Evolutionary conservation across 2,888 invertebrate genomes (phyloP), one percentile per base, ranked within the genome.

Genomic region (Ormyrus pomaceus): DNA sequence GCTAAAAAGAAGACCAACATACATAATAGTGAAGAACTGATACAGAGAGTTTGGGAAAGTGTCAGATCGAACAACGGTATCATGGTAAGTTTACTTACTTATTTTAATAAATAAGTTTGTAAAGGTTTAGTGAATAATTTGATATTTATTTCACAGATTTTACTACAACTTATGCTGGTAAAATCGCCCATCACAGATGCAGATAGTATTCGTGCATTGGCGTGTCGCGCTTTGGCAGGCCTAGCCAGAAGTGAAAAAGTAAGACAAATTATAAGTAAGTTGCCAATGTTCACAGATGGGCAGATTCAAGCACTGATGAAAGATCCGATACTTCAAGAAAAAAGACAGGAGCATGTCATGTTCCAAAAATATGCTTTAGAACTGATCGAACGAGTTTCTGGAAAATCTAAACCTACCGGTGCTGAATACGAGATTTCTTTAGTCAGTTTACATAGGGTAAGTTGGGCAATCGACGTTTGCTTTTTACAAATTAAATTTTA

Each of bases 161-260:
- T 99, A 61, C 92, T 98, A 11, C 96, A 96, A 74, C 92, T 98
- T 82, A 95, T 99, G 94, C 95, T 95, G 92, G 94, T 96, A 11
- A 98, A 98, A 91, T 95, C 96, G 0, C 99, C 99, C 0, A 97
- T 99, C 77, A 98, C 98, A 1, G 99, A 99, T 92, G 99, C 99
- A 13, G 99, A 99, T 91, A 95, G 96, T 58, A 95, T 99, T 85
- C 93, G 99, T 70, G 97, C 97, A 5, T 92, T 99, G 86, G 98
- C 99, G 0, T 99, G 99, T 89, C 93, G 96, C 85, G 98, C 98
- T 5, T 92, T 99, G 65, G 96, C 97, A 51, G 99, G 99, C 0
- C 92, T 99, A 53, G 97, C 98, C 0, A 93, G 99, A n/a, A 97
- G 96, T 76, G 96, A 97, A 89, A 97, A 96, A 70, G 96, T 99